Evolutionary conservation across 92 coral and sea anemone genomes (phyloP).

Genomic region (Nematostella vectensis): DNA sequence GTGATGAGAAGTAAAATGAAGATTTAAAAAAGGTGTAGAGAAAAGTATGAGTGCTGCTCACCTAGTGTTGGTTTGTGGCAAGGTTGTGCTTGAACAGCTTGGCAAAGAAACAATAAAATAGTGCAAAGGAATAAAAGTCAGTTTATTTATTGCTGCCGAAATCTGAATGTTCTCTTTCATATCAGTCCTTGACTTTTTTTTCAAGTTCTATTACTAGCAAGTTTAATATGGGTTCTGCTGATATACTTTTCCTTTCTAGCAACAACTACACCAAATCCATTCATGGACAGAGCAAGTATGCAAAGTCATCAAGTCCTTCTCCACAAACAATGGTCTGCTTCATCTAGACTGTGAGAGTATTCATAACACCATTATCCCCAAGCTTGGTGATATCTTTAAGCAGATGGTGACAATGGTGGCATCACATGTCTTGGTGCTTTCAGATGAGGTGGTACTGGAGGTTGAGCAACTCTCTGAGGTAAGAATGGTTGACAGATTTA

Average conservation of each 20-base stretch:
- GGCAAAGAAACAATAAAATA: no score
- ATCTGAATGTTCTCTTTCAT: no score
- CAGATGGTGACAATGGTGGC: constrained; percentile 75
- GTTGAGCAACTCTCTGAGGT: constrained; percentile 67
- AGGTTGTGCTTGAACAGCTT: no score
- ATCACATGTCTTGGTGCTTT: constrained; percentile 52
- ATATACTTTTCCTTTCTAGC: constrained; percentile 28
- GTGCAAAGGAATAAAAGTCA: no score
- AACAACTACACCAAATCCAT: constrained; percentile 72
- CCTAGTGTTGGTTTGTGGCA: no score
- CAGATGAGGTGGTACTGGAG: constrained; percentile 52
- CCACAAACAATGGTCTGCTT: constrained; percentile 83
- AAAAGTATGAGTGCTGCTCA: no score
- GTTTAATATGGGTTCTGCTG: no score
- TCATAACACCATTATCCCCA: constrained; percentile 51
- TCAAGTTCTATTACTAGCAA: no score
- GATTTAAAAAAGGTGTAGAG: no score
- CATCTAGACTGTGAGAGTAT: constrained; percentile 71
- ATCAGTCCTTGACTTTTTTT: no score
- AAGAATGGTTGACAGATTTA: not conserved
- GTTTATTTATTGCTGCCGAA: no score
- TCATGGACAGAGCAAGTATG: constrained; percentile 76
- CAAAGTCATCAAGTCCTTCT: constrained; percentile 59
- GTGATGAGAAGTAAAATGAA: no score
- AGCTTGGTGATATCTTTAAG: constrained; percentile 55